Conservation (phyloP, 53 echinoderm and acorn worm genomes). For the Luidia sarsii region DNA sequence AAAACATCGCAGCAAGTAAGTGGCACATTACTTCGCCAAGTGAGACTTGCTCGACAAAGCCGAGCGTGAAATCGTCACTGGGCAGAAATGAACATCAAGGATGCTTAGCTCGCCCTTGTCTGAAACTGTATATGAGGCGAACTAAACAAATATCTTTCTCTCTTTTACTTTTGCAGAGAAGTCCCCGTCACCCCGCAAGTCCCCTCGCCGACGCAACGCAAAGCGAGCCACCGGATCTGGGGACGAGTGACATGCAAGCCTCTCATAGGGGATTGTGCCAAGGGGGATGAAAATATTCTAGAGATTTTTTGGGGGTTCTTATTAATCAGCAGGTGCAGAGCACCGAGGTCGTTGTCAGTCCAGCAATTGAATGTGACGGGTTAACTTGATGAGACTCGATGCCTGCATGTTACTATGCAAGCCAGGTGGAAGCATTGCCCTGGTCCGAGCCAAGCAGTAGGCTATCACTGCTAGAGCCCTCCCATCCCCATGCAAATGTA, state of each 20-base stretch:
- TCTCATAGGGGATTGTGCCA: background rate
- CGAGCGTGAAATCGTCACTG: too few relatives aligned
- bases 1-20: slow-evolving; percentile 78
- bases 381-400: slow-evolving; percentile 13
- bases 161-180: slow-evolving; percentile 91
- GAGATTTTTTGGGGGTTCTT: background rate
- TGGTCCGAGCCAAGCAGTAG: too few relatives aligned
- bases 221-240: slow-evolving; percentile 91
- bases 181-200: slow-evolving; percentile 95
- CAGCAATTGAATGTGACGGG: too few relatives aligned
- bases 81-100: too few relatives aligned
- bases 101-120: too few relatives aligned
- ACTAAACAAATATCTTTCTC: too few relatives aligned
- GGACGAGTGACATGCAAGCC: slow-evolving; percentile 71
- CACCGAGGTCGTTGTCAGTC: slow-evolving; percentile 14
- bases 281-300: slow-evolving; percentile 1
- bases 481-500: too few relatives aligned
- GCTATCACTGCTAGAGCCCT: too few relatives aligned
- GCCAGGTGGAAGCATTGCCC: background rate
- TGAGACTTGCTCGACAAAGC: too few relatives aligned
- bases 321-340: background rate
- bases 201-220: slow-evolving; percentile 83
- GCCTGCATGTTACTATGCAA: slow-evolving; percentile 36
- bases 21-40: background rate
- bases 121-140: too few relatives aligned